phyloP scores from a whole-genome alignment of 2,113 vertebrate genomes.

The Turdus rufiventris region DNA sequence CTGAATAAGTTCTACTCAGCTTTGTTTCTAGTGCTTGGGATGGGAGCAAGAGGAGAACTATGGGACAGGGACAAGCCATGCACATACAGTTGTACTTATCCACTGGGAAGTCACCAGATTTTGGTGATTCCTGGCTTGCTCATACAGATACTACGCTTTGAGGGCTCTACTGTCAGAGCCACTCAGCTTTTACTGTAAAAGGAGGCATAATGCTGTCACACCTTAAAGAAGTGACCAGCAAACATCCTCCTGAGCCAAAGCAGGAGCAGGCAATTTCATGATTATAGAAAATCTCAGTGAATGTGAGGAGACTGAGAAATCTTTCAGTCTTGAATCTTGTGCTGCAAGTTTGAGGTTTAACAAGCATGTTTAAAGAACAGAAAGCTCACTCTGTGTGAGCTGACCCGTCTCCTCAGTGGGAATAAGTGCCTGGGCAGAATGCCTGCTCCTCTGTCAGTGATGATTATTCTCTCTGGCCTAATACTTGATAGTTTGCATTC shows the following conservation, averaged over 20 bases:
- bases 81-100: not conserved
- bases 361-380: not conserved
- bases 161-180: not conserved
- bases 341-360: not conserved
- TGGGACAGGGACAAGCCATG: not conserved
- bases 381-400: not conserved
- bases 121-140: not conserved
- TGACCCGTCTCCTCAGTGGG: not conserved
- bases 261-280: not conserved
- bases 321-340: not conserved
- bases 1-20: not conserved
- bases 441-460: not conserved
- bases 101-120: not conserved
- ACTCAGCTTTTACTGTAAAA: not conserved
- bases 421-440: not conserved
- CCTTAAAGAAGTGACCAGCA: not conserved
- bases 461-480: not conserved
- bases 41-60: not conserved
- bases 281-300: not conserved
- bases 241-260: not conserved
- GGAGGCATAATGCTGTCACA: not conserved
- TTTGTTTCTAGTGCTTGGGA: not conserved
- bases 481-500: not conserved
- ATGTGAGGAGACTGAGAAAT: not conserved
- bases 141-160: not conserved